Conservation (phyloP, 2,113 vertebrate species). For the Pionites leucogaster region DNA sequence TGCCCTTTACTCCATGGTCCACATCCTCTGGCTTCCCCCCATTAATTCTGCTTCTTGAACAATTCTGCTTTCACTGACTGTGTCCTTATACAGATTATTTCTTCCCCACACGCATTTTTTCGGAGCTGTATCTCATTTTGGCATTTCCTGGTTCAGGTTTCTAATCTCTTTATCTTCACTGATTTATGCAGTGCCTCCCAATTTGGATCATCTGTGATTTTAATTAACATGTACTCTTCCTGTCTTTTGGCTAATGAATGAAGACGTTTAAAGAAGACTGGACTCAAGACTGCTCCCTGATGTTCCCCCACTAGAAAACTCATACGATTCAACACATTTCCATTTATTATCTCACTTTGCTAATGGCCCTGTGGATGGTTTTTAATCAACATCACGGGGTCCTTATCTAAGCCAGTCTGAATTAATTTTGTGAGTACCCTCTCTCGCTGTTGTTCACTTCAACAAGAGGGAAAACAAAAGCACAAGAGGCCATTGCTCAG, state of each 20-base stretch:
- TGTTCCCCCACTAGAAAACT: conserved; percentile 23
- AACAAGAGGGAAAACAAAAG: background rate
- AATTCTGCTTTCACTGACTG: background rate
- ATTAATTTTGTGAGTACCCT: conserved; percentile 39
- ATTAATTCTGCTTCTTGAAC: conserved; percentile 13
- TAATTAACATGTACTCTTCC: conserved; percentile 47
- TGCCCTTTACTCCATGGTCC: background rate
- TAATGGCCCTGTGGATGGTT: conserved; percentile 30
- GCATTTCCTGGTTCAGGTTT: conserved; percentile 42
- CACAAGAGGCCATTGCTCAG: background rate
- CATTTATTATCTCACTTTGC: conserved; percentile 45
- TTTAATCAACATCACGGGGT: conserved; percentile 53
- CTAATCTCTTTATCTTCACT: conserved; percentile 11
- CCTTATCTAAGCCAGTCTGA: conserved; percentile 53
- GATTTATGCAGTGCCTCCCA: conserved; percentile 42
- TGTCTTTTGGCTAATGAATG: conserved; percentile 54
- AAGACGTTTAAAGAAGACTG: conserved; percentile 48
- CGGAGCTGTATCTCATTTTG: conserved; percentile 36
- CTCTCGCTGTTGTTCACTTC: background rate
- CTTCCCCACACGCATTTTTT: background rate
- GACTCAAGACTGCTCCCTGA: conserved; percentile 32
- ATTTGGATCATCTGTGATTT: conserved; percentile 59
- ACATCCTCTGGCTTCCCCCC: background rate
- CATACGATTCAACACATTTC: background rate
- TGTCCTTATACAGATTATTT: background rate